Evolutionary conservation across 2,797 vertebrate genomes (phyloP), one percentile per base, ranked within the genome.

Genomic region (Fundulus diaphanus): DNA sequence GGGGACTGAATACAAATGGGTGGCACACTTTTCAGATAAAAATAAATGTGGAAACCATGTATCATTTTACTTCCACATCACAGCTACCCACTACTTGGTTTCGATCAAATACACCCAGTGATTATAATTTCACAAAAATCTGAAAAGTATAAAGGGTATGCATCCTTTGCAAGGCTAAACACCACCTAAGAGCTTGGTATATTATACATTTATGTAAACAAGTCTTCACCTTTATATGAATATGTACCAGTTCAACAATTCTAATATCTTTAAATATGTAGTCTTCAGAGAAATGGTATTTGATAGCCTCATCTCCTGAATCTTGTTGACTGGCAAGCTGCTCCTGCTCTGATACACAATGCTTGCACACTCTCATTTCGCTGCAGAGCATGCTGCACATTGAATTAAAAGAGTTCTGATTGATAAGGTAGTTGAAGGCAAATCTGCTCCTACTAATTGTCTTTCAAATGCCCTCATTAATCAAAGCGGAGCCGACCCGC

Each of bases 391-490:
- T 88, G 92, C 82, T 88, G 86, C 92, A 94, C 95, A 94, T 96
- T 96, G 96, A 96, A 96, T 96, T 95, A 96, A 96, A 94, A 94
- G 92, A 93, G 88, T 94, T 93, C 96, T 97, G 97, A 97, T 97
- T 97, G 97, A 98, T 97, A 97, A 96, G 96, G 95, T 93, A 91
- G 95, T 96, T 96, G 96, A 96, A 96, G 96, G 96, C 96, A 97
- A 97, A 97, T 95, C 96, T 97, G 96, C 96, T 97, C 95, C 93
- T 88, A 94, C 96, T 98, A 98, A 98, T 98, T 98, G 97, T 97
- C 97, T 98, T 98, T 98, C 97, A 98, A 97, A 97, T 95, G 96
- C 96, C 96, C 97, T 98, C 97, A 98, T 98, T 97, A 98, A 98
- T 98, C 97, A 98, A 96, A 95, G 93, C 88, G 72, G 94, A 92